phyloP scores from a whole-genome alignment of 1,140 invertebrate species.

The Drosophila teissieri region DNA sequence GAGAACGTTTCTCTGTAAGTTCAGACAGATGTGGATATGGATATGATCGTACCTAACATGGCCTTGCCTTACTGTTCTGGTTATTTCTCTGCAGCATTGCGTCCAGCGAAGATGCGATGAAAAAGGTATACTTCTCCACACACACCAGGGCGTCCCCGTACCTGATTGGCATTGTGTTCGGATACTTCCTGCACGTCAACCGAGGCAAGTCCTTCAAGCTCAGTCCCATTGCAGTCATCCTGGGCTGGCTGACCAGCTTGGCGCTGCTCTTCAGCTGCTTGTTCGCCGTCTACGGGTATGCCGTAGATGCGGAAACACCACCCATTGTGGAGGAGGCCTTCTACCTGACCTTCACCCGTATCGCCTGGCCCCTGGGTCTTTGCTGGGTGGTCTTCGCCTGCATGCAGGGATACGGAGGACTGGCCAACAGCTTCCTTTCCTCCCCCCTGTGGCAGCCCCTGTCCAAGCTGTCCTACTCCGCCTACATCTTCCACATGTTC shows the following conservation, averaged over 20 bases:
- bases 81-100: background rate
- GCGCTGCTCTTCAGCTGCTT: slow-evolving; percentile 56
- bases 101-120: background rate
- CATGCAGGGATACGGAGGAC: slow-evolving; percentile 87
- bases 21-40: background rate
- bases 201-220: slow-evolving; percentile 27
- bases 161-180: slow-evolving; percentile 54
- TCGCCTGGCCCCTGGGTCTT: slow-evolving; percentile 87
- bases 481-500: slow-evolving; percentile 85
- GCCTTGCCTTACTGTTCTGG: too few relatives aligned
- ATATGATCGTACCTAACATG: background rate
- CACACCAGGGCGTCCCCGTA: slow-evolving; percentile 57
- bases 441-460: slow-evolving; percentile 85
- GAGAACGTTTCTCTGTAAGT: slow-evolving; percentile 47
- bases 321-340: slow-evolving; percentile 85
- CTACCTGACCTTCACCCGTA: slow-evolving; percentile 87
- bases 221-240: background rate
- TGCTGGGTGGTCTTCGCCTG: slow-evolving; percentile 90
- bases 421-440: slow-evolving; percentile 85
- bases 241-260: slow-evolving; percentile 55
- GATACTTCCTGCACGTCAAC: slow-evolving; percentile 50
- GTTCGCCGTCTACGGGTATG: slow-evolving; percentile 58
- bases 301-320: slow-evolving; percentile 16
- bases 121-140: slow-evolving; percentile 44
- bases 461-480: slow-evolving; percentile 85